Evolutionary conservation across 2,888 invertebrate genomes (phyloP).

Genomic region (Seira musarum): DNA sequence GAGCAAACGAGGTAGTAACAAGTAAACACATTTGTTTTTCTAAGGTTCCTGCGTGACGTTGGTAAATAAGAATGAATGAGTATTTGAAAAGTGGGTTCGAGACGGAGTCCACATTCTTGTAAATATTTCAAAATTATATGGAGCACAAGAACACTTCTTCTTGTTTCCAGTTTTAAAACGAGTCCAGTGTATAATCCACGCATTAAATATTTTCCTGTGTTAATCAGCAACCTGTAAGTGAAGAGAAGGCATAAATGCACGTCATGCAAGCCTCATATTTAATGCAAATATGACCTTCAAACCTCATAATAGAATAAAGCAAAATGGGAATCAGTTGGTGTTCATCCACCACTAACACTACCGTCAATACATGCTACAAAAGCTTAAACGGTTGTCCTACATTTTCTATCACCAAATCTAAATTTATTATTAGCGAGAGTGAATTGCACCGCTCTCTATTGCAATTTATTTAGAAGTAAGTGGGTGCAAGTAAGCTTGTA

Average conservation of each 20-base stretch:
- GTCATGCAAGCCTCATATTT: neutral
- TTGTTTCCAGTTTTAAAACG: too few relatives aligned
- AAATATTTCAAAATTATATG: too few relatives aligned
- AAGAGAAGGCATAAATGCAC: neutral
- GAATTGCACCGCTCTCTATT: neutral
- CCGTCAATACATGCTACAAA: neutral
- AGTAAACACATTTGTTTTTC: too few relatives aligned
- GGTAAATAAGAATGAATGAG: too few relatives aligned
- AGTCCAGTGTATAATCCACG: too few relatives aligned
- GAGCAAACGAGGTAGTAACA: too few relatives aligned
- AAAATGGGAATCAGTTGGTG: slow-evolving; percentile 12
- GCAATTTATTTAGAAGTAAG: neutral
- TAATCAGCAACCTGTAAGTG: neutral
- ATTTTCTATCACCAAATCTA: neutral
- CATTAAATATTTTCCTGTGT: too few relatives aligned
- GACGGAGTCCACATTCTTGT: too few relatives aligned
- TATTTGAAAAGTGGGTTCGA: too few relatives aligned
- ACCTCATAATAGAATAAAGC: neutral
- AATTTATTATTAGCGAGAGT: neutral
- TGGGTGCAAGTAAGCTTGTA: neutral
- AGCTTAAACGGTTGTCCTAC: slow-evolving; percentile 1
- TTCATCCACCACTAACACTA: neutral
- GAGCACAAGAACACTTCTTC: too few relatives aligned
- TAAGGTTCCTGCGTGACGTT: too few relatives aligned
- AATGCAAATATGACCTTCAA: slow-evolving; percentile 16